Base-by-base conservation (phyloP, 2,797 vertebrate species). In the Pyrrhura leucotis region DNA sequence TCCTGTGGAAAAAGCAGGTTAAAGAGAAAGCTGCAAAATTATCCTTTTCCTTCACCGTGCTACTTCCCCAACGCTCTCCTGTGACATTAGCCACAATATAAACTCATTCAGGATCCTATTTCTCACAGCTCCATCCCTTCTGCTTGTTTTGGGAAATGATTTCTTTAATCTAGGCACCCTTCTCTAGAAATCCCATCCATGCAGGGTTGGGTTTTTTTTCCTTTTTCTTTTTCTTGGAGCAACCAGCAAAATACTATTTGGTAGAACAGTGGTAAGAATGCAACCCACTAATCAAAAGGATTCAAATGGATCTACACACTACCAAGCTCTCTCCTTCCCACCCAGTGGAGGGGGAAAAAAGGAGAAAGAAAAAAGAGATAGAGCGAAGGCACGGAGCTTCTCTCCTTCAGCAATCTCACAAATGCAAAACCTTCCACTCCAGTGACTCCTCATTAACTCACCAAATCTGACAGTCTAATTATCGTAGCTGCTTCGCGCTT, bases 381-480 rank as follows among this genome's bases (percentile, higher is more conserved):
- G 95, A 95, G 90, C 33, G 8, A 96, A 97, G 90, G 93, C 97
- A 89, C 16, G 0, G 92, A 88, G 95, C 86, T 96, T 86, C 92
- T 96, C 94, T 97, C 94, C 90, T 93, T 97, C 93, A 91, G 95
- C 97, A 96, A 81, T 96, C 96, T 96, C 96, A 95, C 97, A 96
- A 94, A 97, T 90, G 97, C 96, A 97, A 97, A 97, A 90, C 95
- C 97, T 98, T 97, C 97, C 95, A 95, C 97, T 96, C 90, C 66
- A 95, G 96, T 97, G 97, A 98, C 97, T 98, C 96, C 98, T 98
- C 98, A 98, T 98, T 98, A 98, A 98, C 97, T 97, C 96, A 96
- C 97, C 35, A 95, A 98, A 97, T 97, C 98, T 98, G 98, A 98
- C 98, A 98, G 98, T 98, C 97, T 98, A 98, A 98, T 98, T 98